Conservation (phyloP, 2,888 invertebrate species). For the Smittia sp. region DNA sequence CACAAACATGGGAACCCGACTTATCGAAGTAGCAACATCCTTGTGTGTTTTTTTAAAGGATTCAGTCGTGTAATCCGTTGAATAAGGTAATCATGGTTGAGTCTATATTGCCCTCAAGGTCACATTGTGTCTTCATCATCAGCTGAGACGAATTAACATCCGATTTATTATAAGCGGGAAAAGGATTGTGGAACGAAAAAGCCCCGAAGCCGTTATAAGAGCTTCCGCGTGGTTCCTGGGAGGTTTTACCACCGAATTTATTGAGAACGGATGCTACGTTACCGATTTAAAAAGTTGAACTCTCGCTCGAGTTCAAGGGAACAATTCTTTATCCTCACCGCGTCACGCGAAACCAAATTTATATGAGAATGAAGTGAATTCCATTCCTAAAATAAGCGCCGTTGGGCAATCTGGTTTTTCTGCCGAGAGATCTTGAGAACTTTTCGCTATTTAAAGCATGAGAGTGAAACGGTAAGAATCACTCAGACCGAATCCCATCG, state of each 20-base stretch:
- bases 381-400: slow-evolving; percentile 15
- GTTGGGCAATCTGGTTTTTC: slow-evolving; percentile 29
- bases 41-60: slow-evolving; percentile 10
- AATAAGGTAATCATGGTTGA: background rate
- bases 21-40: background rate
- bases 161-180: background rate
- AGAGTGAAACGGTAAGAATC: background rate
- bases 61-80: background rate
- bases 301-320: background rate
- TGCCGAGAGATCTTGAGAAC: background rate
- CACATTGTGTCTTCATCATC: background rate
- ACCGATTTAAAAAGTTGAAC: too few relatives aligned
- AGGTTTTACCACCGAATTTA: too few relatives aligned
- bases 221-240: too few relatives aligned
- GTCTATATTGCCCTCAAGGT: slow-evolving; percentile 11
- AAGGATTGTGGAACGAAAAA: background rate
- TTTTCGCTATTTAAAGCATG: slow-evolving; percentile 12
- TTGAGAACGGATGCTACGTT: too few relatives aligned
- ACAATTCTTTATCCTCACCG: background rate
- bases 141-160: too few relatives aligned
- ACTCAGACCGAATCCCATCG: slow-evolving; percentile 18
- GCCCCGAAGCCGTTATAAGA: too few relatives aligned
- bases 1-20: background rate
- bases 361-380: background rate
- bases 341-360: background rate